Percentiles rank a stretch among this genome's conserved stretches.
phyloP scores from a whole-genome alignment of 2,888 invertebrate genomes.

The Eupeodes latifasciatus region DNA sequence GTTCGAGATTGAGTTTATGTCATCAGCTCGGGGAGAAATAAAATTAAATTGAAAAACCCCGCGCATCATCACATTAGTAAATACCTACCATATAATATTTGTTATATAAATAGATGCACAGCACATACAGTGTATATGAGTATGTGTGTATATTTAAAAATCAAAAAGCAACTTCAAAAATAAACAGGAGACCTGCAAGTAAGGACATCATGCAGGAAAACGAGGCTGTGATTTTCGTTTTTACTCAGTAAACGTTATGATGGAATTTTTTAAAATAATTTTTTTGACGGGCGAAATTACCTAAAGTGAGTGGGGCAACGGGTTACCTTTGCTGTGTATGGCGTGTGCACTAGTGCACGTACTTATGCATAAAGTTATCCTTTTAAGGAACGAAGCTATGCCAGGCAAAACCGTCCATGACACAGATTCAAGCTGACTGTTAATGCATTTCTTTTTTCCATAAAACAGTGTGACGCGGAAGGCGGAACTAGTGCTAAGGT shows the following conservation, averaged over 20 bases:
- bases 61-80: conserved; percentile 41
- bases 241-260: not conserved
- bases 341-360: not conserved
- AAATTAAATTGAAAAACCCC: conserved; percentile 57
- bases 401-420: conserved; percentile 61
- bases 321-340: not conserved
- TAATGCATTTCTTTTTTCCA: conserved; percentile 71
- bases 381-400: conserved; percentile 31
- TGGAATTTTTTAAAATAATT: not conserved
- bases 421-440: conserved; percentile 70
- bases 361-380: conserved; percentile 64
- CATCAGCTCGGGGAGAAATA: conserved; percentile 45
- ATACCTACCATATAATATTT: conserved; percentile 51
- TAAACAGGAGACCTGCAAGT: conserved; percentile 56
- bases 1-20: conserved; percentile 36
- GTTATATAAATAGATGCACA: not conserved
- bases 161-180: not conserved
- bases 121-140: too few relatives aligned
- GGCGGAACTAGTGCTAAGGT: not conserved
- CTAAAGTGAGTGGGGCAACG: conserved; percentile 66
- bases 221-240: conserved; percentile 50
- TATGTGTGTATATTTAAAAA: not conserved
- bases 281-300: conserved; percentile 57
- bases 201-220: conserved; percentile 42
- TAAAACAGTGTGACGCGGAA: conserved; percentile 41